Percentiles rank a stretch among this genome's conserved stretches.
Conservation (phyloP, 2,113 vertebrate genomes). For the Mesocricetus auratus region DNA sequence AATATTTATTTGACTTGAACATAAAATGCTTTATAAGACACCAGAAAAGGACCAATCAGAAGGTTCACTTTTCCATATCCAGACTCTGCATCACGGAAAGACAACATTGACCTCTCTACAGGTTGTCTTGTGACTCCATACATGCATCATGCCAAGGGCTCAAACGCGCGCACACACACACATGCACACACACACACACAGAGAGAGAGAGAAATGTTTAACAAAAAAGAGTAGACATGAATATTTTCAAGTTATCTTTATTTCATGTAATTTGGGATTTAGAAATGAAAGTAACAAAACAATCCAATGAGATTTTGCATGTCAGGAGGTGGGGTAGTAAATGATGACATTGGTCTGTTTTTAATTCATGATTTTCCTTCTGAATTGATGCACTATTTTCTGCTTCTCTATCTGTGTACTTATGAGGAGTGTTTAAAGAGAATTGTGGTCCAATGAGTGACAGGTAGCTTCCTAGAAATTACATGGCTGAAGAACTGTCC, state of each 20-base stretch:
- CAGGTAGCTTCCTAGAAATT: background rate
- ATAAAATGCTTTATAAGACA: background rate
- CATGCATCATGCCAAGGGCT: fast-evolving
- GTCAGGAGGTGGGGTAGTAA: background rate
- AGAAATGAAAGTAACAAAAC: conserved; percentile 10
- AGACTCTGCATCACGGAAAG: background rate
- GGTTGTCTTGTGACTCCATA: background rate
- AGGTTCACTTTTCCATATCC: too few relatives aligned
- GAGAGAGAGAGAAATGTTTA: background rate
- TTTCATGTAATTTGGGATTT: background rate
- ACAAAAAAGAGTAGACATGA: background rate
- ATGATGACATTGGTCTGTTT: background rate
- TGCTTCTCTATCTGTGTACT: conserved; percentile 2
- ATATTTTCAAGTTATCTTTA: background rate
- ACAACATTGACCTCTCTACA: background rate
- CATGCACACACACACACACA: background rate
- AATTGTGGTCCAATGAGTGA: background rate
- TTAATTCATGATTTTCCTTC: conserved; percentile 21
- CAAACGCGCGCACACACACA: fast-evolving
- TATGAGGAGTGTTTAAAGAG: conserved; percentile 16
- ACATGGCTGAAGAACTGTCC: conserved; percentile 34
- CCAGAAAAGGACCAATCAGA: background rate
- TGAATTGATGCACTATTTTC: conserved; percentile 29
- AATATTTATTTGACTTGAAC: background rate
- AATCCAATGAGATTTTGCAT: background rate